Percentiles rank a stretch among this genome's conserved stretches.
These are phyloP conservation scores for Helicoverpa armigera DNA, from an alignment of 1,140 invertebrate genomes.

Conservation along the genomic window DNA sequence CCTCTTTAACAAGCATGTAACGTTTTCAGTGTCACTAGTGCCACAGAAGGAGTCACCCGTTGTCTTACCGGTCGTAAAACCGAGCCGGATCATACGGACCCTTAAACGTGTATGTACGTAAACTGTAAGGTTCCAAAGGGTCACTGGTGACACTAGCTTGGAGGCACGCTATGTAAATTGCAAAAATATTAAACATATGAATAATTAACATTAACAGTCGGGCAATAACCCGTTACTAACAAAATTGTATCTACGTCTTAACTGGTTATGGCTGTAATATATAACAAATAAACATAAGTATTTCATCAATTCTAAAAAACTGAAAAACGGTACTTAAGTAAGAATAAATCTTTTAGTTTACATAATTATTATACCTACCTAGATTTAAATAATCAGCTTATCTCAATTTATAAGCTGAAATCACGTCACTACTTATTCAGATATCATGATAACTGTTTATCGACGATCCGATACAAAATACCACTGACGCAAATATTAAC, in stretches of 20 bases:
- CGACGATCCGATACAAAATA: no score
- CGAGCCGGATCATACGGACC: conserved; percentile 74
- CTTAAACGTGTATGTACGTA: conserved; percentile 84
- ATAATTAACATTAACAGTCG: not conserved
- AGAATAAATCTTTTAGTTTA: no score
- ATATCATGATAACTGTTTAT: no score
- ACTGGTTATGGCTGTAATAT: no score
- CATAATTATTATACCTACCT: no score
- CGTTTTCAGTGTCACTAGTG: conserved; percentile 74
- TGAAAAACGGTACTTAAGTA: no score
- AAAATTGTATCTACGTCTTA: not conserved
- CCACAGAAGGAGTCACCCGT: conserved; percentile 66
- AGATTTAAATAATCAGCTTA: no score
- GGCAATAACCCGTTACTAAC: not conserved
- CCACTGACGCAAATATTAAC: no score
- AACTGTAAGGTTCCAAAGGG: conserved; percentile 56
- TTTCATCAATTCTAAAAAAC: no score
- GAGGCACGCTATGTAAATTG: conserved; percentile 51
- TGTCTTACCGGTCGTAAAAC: conserved; percentile 69
- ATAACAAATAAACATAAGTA: no score
- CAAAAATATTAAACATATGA: not conserved
- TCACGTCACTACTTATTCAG: no score
- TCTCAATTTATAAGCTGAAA: no score
- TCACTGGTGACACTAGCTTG: conserved; percentile 54
- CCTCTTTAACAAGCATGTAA: conserved; percentile 30